A percentile compares a stretch with the other conserved stretches of the same genome.
Evolutionary conservation across 1,140 invertebrate species (phyloP).

Genomic region (Protaetia brevitarsis): DNA sequence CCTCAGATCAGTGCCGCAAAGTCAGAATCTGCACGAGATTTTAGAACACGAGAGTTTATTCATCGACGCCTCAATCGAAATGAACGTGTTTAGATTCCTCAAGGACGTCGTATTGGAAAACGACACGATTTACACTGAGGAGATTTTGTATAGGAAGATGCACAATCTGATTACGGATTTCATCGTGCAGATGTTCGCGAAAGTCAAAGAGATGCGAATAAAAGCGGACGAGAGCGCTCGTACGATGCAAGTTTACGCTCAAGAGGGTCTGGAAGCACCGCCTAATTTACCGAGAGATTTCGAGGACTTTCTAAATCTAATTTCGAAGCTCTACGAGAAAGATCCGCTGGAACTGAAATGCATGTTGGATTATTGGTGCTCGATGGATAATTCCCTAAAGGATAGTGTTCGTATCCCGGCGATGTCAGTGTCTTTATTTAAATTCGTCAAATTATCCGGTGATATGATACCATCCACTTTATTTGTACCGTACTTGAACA

Average conservation of each 20-base stretch:
- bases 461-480: constrained; percentile 81
- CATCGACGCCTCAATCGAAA: constrained; percentile 73
- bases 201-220: constrained; percentile 78
- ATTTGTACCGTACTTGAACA: constrained; percentile 83
- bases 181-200: constrained; percentile 88
- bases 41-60: constrained; percentile 75
- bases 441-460: constrained; percentile 83
- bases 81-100: constrained; percentile 77
- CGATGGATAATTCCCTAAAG: constrained; percentile 55
- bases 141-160: constrained; percentile 80
- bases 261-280: constrained; percentile 80
- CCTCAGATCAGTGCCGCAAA: constrained; percentile 61
- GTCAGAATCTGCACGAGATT: constrained; percentile 37
- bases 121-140: constrained; percentile 67
- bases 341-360: constrained; percentile 71
- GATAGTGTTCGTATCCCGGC: constrained; percentile 49
- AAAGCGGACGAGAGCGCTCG: constrained; percentile 86
- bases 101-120: constrained; percentile 70
- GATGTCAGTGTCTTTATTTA: constrained; percentile 77
- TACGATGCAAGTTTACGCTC: constrained; percentile 73
- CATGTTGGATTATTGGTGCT: constrained; percentile 80
- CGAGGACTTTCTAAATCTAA: constrained; percentile 75
- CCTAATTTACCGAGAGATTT: constrained; percentile 74
- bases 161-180: constrained; percentile 90
- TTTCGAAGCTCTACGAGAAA: constrained; percentile 73